Conservation (phyloP, 2,113 vertebrate genomes). For the Cinclus cinclus region DNA sequence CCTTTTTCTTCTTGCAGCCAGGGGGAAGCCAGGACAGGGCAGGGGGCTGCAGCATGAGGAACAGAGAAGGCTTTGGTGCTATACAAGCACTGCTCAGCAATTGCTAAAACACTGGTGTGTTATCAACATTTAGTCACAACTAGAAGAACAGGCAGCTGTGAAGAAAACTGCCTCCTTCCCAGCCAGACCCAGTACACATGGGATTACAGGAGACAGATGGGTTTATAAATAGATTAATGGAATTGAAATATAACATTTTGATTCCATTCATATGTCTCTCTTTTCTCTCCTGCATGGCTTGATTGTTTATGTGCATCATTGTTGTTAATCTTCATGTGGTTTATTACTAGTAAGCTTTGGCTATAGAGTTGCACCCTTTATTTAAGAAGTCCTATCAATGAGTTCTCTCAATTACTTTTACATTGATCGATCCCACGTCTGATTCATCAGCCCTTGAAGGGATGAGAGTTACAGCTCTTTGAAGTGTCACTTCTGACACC, state of each 20-base stretch:
- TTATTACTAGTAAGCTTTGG: not conserved
- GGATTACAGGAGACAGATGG: not conserved
- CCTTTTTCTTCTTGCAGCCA: not conserved
- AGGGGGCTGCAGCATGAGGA: not conserved
- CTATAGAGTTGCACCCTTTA: not conserved
- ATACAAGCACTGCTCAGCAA: not conserved
- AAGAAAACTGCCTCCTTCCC: not conserved
- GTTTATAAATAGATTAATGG: not conserved
- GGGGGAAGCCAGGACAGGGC: not conserved
- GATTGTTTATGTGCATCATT: not conserved
- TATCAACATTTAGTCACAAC: not conserved
- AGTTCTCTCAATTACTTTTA: not conserved
- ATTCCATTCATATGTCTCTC: constrained; percentile 22
- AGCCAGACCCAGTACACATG: not conserved
- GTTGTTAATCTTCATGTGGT: not conserved
- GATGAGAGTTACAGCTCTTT: not conserved
- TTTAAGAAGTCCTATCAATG: not conserved
- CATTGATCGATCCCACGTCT: not conserved
- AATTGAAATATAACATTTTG: constrained; percentile 16
- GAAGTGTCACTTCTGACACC: not conserved
- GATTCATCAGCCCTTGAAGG: not conserved
- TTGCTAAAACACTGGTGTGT: not conserved
- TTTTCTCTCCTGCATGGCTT: constrained; percentile 37
- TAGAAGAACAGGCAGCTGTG: not conserved
- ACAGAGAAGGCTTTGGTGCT: not conserved